Conservation (phyloP, 2,797 vertebrate genomes). For the Antennarius maculatus region DNA sequence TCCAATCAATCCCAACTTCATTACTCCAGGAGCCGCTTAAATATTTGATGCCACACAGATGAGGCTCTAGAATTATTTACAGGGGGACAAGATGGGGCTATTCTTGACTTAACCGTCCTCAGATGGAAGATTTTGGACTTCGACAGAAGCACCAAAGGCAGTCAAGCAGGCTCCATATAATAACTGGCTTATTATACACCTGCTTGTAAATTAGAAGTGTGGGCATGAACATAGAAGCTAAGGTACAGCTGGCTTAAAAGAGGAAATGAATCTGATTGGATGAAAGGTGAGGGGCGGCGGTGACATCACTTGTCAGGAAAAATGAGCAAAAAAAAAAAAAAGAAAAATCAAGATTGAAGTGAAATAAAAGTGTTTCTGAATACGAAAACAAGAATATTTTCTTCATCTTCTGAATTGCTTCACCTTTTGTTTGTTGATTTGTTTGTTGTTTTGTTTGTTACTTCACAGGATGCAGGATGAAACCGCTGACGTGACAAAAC, state of each 20-base stretch:
- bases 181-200: not conserved
- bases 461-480: not conserved
- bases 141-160: not conserved
- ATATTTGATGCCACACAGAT: constrained; percentile 71
- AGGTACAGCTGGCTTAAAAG: not conserved
- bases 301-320: not conserved
- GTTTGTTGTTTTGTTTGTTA: no score
- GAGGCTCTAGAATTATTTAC: constrained; percentile 61
- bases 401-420: no score
- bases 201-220: not conserved
- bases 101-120: constrained; percentile 12
- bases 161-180: not conserved
- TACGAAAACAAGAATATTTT: not conserved
- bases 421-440: no score
- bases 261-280: not conserved
- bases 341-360: not conserved
- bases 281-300: not conserved
- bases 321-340: not conserved
- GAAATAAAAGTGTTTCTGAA: not conserved
- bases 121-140: constrained; percentile 3
- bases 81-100: constrained; percentile 41
- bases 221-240: not conserved
- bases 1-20: constrained; percentile 74
- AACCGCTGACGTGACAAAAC: constrained; percentile 2
- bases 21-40: constrained; percentile 65